Conservation (phyloP, 2,888 invertebrate genomes). For the Gibbula magus region DNA sequence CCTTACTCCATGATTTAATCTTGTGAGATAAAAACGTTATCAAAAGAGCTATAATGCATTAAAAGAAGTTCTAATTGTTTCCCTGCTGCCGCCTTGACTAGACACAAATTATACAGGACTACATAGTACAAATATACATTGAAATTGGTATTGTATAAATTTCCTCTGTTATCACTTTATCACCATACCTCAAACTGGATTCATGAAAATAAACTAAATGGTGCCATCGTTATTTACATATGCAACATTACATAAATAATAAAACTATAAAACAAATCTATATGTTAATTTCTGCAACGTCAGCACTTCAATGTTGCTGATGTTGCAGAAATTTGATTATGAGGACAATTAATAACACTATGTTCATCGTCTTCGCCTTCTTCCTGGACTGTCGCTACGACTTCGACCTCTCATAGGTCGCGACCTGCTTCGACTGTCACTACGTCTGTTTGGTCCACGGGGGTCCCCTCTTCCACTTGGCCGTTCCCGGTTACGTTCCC, state of each 20-base stretch:
- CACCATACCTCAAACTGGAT: too few species aligned
- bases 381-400: not conserved
- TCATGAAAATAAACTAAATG: too few species aligned
- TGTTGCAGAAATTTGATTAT: too few species aligned
- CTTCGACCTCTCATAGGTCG: not conserved
- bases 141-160: not conserved
- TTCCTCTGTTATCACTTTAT: not conserved
- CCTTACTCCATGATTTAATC: too few species aligned
- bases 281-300: not conserved
- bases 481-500: conserved; percentile 19
- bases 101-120: not conserved
- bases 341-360: not conserved
- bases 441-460: conserved; percentile 22
- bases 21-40: too few species aligned
- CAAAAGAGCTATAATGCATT: too few species aligned
- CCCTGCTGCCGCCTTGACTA: too few species aligned
- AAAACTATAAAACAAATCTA: not conserved
- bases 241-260: conserved; percentile 3
- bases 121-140: not conserved
- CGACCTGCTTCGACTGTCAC: conserved; percentile 24
- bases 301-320: too few species aligned
- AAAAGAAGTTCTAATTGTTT: too few species aligned
- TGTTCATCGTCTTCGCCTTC: not conserved
- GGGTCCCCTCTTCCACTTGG: conserved; percentile 23
- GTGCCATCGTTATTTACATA: too few species aligned